Base-by-base conservation (phyloP, 2,113 vertebrate genomes). In the Mohoua ochrocephala region DNA sequence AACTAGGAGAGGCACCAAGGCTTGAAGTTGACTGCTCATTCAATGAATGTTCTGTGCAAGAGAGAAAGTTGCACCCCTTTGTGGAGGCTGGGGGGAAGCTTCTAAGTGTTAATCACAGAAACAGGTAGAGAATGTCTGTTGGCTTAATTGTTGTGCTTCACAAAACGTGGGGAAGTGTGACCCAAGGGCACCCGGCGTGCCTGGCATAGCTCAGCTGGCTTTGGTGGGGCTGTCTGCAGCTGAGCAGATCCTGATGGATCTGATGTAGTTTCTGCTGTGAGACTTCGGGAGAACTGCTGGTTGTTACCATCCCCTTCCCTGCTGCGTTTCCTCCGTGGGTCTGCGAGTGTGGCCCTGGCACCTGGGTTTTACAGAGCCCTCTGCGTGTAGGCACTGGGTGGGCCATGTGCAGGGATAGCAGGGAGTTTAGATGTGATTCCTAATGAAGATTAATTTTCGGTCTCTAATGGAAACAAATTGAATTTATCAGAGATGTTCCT, bases 381-480 rank as follows among this genome's bases (percentile, higher is more conserved):
- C n/a, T 2, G 8, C 44, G 7, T 18, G 35, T 1, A 18, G 75
- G 81, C 31, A 26, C 71, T 12, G 20, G 67, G 44, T 19, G 18
- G 47, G 47, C 67, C 41, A 13, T 21, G 57, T 45, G 59, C 24
- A 15, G 69, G 41, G 54, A 26, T 5, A 75, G 63, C 69, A 33
- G 73, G 59, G 69, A 22, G 63, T 33, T 6, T 30, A 5, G 61
- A 39, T 87, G 59, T 33, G 52, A 35, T 82, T 82, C 57, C 39
- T 85, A 70, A 75, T 75, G 41, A 77, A 94, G 96, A 96, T 91
- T 68, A 93, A 89, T 89, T 94, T 93, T 67, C 84, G 37, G 42
- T 79, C 41, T 92, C 68, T 88, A 93, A 92, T 84, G 87, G 95
- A 91, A 97, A 76, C 57, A 89, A 76, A 84, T 79, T 10, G 54